phyloP scores from a whole-genome alignment of 2,888 invertebrate species.

The Onthophagus sagittarius region DNA sequence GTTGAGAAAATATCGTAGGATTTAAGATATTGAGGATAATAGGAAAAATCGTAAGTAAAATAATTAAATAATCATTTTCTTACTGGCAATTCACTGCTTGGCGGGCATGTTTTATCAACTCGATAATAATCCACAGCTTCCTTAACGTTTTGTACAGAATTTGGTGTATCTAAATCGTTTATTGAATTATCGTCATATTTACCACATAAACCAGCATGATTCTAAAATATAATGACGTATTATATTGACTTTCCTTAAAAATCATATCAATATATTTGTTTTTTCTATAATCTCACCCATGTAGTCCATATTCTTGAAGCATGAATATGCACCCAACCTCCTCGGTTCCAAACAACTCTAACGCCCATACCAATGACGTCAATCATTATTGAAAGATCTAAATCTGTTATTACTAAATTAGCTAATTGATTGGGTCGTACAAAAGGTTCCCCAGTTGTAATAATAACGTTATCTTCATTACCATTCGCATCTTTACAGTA shows the following conservation, averaged over 20 bases:
- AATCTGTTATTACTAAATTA: background rate
- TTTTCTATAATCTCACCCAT: background rate
- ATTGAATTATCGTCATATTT: background rate
- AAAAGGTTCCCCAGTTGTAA: background rate
- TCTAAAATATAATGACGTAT: background rate
- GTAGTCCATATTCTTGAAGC: background rate
- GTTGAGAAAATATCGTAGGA: too few relatives aligned
- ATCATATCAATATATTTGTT: too few relatives aligned
- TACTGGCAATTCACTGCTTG: background rate
- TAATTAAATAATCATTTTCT: too few relatives aligned
- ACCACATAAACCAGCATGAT: constrained; percentile 1
- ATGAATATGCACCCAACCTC: constrained; percentile 2
- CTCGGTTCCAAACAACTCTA: background rate
- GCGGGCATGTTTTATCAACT: background rate
- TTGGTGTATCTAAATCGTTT: background rate
- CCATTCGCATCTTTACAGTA: background rate
- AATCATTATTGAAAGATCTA: background rate
- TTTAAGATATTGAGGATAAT: too few relatives aligned
- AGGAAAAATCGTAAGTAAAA: too few relatives aligned
- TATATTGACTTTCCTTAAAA: background rate
- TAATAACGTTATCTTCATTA: background rate
- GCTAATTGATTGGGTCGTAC: background rate
- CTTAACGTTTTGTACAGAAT: background rate
- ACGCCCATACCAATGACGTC: background rate
- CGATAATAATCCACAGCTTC: background rate